Base-by-base conservation (phyloP, 2,797 vertebrate species). In the Dipus sagitta region DNA sequence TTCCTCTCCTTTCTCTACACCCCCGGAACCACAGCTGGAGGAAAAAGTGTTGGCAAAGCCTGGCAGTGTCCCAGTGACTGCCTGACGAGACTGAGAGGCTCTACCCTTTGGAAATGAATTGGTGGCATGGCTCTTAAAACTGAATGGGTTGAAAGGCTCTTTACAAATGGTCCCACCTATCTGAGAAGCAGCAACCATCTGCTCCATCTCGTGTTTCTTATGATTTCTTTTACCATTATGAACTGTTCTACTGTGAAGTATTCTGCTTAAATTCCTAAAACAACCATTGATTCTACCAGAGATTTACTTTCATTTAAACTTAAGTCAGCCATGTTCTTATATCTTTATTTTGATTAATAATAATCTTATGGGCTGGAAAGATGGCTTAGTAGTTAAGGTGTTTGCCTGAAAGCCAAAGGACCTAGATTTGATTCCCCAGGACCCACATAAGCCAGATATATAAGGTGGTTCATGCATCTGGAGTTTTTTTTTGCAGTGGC, bases 131-230 rank as follows among this genome's bases (percentile, higher is more conserved):
- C 15, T 1, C 18, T 12, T 8, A 6, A 0, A 21, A 26, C 23
- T 4, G 0, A 8, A 14, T 26, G 21, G n/a, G 2, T 6, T 10
- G 24, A 11, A 0, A 28, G 5, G 5, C 0, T 3, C 2, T 32
- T 34, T 38, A n/a, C 4, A 32, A 67, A 0, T 0, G 18, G 17
- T 9, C 1, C 62, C 7, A 17, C 28, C 17, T 2, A 0, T 6
- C 26, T 9, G 15, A 1, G 4, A 1, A 6, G 24, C 15, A 4
- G 18, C 10, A 0, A 47, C 9, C 54, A 23, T 6, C 18, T 68
- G 11, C 1, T 38, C 60, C n/a, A 12, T 0, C 6, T 21, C 7
- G 0, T 47, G 30, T 20, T 34, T 54, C 13, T 5, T 42, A 11
- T 18, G 7, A 54, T 62, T 38, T 9, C 32, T 10, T 23, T 47